Evolutionary conservation across 2,797 vertebrate species (phyloP).

Genomic region (Halcyon smyrnensis): DNA sequence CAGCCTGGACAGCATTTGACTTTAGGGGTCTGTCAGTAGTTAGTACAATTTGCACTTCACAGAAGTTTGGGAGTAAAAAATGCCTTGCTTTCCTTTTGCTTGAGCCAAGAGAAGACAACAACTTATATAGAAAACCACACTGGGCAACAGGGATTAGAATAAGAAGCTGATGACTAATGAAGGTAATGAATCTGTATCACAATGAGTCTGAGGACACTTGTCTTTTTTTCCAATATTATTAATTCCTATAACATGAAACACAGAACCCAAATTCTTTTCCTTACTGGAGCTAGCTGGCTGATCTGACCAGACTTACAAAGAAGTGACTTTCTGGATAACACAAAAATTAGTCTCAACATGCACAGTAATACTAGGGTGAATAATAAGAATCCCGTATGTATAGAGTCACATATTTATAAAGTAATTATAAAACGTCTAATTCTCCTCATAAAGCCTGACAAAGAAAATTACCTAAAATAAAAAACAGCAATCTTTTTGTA

Average conservation of each 20-base stretch:
- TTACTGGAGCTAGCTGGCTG: background rate
- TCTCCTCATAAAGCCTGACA: background rate
- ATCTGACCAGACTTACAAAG: background rate
- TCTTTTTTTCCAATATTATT: background rate
- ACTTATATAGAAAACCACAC: rapidly evolving
- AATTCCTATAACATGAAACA: background rate
- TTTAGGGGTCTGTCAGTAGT: background rate
- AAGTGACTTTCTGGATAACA: background rate
- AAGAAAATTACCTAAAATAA: background rate
- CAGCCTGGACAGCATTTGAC: background rate
- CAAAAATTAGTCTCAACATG: background rate
- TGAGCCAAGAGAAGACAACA: background rate
- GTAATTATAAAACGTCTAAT: background rate
- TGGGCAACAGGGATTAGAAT: background rate
- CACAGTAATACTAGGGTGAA: background rate
- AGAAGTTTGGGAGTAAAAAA: background rate
- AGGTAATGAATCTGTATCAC: background rate
- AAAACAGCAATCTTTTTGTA: background rate
- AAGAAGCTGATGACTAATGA: background rate
- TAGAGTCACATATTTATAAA: background rate
- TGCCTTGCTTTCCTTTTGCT: background rate
- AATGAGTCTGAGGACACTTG: background rate
- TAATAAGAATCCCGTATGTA: background rate
- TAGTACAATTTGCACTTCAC: background rate
- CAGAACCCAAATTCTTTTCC: background rate